Evolutionary conservation across 2,113 vertebrate genomes (phyloP), one percentile per base, ranked within the genome.

Genomic region (Mellivora capensis): DNA sequence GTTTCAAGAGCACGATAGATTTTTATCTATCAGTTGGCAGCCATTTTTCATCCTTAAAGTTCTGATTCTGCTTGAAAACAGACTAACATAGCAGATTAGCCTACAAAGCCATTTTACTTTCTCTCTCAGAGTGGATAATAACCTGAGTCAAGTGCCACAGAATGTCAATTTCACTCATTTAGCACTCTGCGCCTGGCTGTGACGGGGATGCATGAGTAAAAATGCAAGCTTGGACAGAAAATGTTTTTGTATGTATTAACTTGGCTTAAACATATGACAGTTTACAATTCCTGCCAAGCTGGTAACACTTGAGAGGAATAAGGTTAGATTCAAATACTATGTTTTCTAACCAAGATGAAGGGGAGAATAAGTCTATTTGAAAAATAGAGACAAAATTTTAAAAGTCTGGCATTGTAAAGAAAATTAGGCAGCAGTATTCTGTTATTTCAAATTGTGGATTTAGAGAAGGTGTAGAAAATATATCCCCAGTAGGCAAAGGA

Each of bases 51-150:
- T 96, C 93, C 61, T 83, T 67, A 69, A 77, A 83, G 25, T 8
- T 96, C 42, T 47, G 42, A 62, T 79, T 91, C 37, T 85, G 17
- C 57, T 96, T 93, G 34, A 85, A 93, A 94, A 74, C 59, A 96
- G 83, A 61, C 34, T 20, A 76, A 92, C 0, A 21, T 29, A 39
- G 18, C 27, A 71, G 57, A 74, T 97, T 80, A 91, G 23, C 34
- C 17, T 29, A 62, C 31, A 80, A 87, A 61, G 15, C 49, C 31
- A 25, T 79, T 90, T 83, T n/a, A 42, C 15, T 3, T 89, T 61
- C 42, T 89, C 14, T 42, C 18, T 54, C 39, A 71, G 20, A 34
- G 14, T 80, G 23, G 15, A 67, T 87, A 31, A 89, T 39, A 69
- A 69, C 14, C 42, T 6, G 13, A 84, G 3, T 81, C 54, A 81